Base-by-base conservation (phyloP, 2,113 vertebrate species). In the Oncorhynchus gorbuscha region DNA sequence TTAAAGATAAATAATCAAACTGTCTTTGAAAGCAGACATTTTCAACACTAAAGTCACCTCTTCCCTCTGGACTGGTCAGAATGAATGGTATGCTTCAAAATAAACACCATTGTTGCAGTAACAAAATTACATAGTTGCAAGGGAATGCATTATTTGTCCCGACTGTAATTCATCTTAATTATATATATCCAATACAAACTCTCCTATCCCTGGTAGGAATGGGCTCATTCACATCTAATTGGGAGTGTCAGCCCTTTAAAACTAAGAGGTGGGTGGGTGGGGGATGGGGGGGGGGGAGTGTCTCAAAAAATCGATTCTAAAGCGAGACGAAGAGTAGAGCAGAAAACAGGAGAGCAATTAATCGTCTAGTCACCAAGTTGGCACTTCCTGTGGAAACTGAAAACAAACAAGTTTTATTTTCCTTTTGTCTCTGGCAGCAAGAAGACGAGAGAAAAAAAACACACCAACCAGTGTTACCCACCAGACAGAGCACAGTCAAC, bases 281-380 rank as follows among this genome's bases (percentile, higher is more conserved):
- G 39, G 39, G 9, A 9, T 9, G 9, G 39, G 9, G 39, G 39
- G 9, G 39, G 2, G 9, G 39, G 68, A 79, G 59, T n/a, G 72
- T 59, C 48, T 69, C 65, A 81, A 72, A 79, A 48, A 61, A 83
- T 73, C 71, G 22, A 87, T 84, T 35, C 39, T 69, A 16, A 28
- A 30, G 24, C 26, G 16, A 67, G 78, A 83, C 79, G 30, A 83
- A 75, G 82, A 85, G 75, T 74, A 59, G 77, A 78, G 79, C 14
- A 35, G 79, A 78, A 81, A 81, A 45, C 8, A 89, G 81, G 74
- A 76, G 72, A 81, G 84, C 85, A 86, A 87, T 90, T 90, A 79
- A 86, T 89, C 83, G 66, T 79, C 80, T 79, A 4, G 24, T 87
- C 83, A 69, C 26, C 74, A 39, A 22, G n/a, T 73, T 83, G 88